Evolutionary conservation across 2,113 vertebrate species (phyloP).

Genomic region (human): GRCh38 chr12:119864001-119864500

Average conservation of each 20-base stretch:
- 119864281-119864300: neutral
- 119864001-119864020: neutral
- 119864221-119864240: neutral
- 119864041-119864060: neutral
- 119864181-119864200: neutral
- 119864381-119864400: no score
- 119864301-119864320: no score
- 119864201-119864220: neutral
- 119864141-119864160: neutral
- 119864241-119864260: neutral
- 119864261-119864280: neutral
- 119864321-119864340: no score
- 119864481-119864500: no score
- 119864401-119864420: no score
- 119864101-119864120: neutral
- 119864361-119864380: no score
- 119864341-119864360: no score
- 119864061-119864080: neutral
- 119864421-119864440: no score
- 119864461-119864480: no score
- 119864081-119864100: neutral
- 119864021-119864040: neutral
- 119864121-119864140: neutral
- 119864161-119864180: neutral
- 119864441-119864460: no score